phyloP scores from a whole-genome alignment of 2,888 invertebrate genomes.

The Steinernema carpocapsae region DNA sequence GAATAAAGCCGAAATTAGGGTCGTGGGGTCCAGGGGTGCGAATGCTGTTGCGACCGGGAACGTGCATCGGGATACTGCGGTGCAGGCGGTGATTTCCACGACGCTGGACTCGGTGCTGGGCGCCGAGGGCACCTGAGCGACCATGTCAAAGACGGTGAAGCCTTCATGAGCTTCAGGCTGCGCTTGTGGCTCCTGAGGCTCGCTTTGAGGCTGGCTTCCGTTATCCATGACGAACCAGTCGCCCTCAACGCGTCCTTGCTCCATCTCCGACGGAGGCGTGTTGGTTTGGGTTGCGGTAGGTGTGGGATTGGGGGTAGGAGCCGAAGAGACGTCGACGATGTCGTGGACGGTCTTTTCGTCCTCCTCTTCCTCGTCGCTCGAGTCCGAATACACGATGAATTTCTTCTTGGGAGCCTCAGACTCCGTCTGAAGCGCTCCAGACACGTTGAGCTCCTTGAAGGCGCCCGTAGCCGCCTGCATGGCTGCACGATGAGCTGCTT shows the following conservation, averaged over 20 bases:
- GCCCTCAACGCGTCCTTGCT: conserved; percentile 11
- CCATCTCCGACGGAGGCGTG: conserved; percentile 22
- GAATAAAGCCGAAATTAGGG: conserved; percentile 1
- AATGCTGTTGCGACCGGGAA: conserved; percentile 22
- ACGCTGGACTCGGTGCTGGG: neutral
- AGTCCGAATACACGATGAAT: conserved; percentile 6
- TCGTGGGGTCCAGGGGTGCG: conserved; percentile 14
- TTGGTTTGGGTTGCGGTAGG: conserved; percentile 12
- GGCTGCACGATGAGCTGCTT: neutral
- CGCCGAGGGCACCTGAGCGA: neutral
- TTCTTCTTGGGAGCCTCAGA: neutral
- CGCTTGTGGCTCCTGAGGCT: neutral
- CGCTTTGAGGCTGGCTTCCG: too few relatives aligned
- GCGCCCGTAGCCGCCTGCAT: conserved; percentile 13
- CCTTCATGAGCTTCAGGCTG: neutral
- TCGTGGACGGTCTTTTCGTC: conserved; percentile 20
- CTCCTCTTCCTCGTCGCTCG: neutral
- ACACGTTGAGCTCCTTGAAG: neutral
- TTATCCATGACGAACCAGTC: conserved; percentile 17
- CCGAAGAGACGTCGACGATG: conserved; percentile 18
- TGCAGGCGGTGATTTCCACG: neutral
- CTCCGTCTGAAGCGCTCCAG: neutral
- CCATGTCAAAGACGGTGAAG: neutral
- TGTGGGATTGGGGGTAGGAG: conserved; percentile 12
- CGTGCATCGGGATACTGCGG: conserved; percentile 28